phyloP scores from a whole-genome alignment of 2,113 vertebrate species.

The Gila orcuttii region DNA sequence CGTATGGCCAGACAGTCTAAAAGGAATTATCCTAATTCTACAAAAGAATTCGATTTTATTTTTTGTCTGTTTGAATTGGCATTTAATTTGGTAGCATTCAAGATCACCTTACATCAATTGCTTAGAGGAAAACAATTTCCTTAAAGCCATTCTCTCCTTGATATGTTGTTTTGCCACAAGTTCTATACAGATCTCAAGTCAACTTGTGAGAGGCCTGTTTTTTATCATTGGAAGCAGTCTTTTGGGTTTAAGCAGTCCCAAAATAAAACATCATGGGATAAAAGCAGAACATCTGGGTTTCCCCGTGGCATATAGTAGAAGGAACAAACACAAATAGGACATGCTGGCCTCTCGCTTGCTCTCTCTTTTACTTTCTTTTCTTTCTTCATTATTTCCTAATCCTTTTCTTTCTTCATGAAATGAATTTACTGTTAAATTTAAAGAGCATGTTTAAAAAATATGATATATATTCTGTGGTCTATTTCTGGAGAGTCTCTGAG shows the following conservation, averaged over 20 bases:
- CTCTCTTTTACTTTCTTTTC: conserved; percentile 13
- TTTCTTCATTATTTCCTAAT: conserved; percentile 18
- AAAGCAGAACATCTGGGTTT: conserved; percentile 71
- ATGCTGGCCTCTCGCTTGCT: conserved; percentile 51
- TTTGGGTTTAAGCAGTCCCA: conserved; percentile 67
- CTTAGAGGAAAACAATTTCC: conserved; percentile 70
- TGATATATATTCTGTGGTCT: no score
- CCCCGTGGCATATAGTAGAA: conserved; percentile 54
- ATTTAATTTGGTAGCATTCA: conserved; percentile 67
- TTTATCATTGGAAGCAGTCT: conserved; percentile 69
- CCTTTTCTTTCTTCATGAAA: not conserved
- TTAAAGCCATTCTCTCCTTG: conserved; percentile 63
- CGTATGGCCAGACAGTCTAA: conserved; percentile 65
- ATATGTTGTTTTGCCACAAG: conserved; percentile 62
- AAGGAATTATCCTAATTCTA: conserved; percentile 74
- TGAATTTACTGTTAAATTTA: not conserved
- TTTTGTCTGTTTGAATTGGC: conserved; percentile 63
- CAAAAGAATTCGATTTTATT: conserved; percentile 70
- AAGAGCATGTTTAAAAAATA: no score
- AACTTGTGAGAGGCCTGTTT: conserved; percentile 63
- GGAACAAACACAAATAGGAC: conserved; percentile 63
- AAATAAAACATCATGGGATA: conserved; percentile 69
- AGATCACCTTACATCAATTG: conserved; percentile 64
- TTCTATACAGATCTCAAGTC: conserved; percentile 63
- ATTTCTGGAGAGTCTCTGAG: not conserved